phyloP scores from a whole-genome alignment of 2,888 invertebrate genomes.

The Phragmatobia fuliginosa region DNA sequence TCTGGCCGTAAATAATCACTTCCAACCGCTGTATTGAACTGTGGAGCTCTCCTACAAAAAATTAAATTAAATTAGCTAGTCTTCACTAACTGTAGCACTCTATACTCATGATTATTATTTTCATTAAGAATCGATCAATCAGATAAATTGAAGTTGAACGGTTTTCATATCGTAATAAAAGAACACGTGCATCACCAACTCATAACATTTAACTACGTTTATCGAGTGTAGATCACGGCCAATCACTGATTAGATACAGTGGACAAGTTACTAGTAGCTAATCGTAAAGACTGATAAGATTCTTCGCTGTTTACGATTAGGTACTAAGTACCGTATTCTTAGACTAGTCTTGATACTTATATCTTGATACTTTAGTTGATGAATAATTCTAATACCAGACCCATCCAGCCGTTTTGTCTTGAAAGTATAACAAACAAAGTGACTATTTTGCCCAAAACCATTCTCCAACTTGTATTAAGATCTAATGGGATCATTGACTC shows the following conservation, averaged over 20 bases:
- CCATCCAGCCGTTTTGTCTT: neutral
- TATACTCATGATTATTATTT: neutral
- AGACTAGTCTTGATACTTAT: neutral
- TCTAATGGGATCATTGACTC: neutral
- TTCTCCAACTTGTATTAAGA: neutral
- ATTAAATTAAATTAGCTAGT: neutral
- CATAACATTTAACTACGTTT: neutral
- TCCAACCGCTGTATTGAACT: slow-evolving; percentile 76
- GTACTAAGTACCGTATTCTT: neutral
- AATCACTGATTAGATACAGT: neutral
- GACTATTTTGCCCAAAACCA: neutral
- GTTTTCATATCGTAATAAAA: neutral
- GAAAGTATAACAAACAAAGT: neutral
- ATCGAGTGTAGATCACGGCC: slow-evolving; percentile 1
- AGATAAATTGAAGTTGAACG: neutral
- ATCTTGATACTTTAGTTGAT: neutral
- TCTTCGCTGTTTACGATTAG: neutral
- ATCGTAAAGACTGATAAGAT: neutral
- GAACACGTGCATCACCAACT: neutral
- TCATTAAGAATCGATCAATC: neutral
- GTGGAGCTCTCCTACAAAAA: slow-evolving; percentile 76
- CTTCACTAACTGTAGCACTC: neutral
- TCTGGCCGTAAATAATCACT: slow-evolving; percentile 80
- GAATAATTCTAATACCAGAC: neutral
- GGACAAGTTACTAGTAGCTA: neutral